Evolutionary conservation across 2,113 vertebrate species (phyloP).

Genomic region (Phodopus roborovskii): DNA sequence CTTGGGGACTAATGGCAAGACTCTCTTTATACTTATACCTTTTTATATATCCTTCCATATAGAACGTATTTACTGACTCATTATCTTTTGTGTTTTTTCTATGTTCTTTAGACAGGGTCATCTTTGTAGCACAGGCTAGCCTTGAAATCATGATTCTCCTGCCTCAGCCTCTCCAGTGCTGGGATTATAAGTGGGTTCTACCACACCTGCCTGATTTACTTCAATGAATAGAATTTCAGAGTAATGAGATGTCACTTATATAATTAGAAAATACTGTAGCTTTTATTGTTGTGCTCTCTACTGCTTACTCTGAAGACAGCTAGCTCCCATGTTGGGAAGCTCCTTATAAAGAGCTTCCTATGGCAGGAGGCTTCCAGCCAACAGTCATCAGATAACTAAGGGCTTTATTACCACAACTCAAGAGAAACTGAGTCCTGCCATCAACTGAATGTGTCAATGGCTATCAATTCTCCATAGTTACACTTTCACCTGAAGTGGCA

Average conservation of each 20-base stretch:
- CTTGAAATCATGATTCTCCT: background rate
- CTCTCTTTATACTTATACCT: background rate
- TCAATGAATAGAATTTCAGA: constrained; percentile 35
- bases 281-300: background rate
- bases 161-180: background rate
- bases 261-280: background rate
- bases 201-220: background rate
- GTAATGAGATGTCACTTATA: background rate
- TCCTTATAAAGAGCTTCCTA: background rate
- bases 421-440: background rate
- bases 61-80: background rate
- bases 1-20: background rate
- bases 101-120: background rate
- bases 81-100: background rate
- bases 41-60: background rate
- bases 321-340: background rate
- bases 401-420: background rate
- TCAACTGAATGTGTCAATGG: background rate
- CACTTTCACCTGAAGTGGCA: background rate
- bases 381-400: background rate
- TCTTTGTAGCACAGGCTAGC: background rate
- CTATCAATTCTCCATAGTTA: background rate
- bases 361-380: background rate
- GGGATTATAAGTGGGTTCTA: background rate
- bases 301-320: background rate